Percentiles rank a stretch among this genome's conserved stretches.
phyloP scores from a whole-genome alignment of 2,113 vertebrate species.

The Rallus limicola region DNA sequence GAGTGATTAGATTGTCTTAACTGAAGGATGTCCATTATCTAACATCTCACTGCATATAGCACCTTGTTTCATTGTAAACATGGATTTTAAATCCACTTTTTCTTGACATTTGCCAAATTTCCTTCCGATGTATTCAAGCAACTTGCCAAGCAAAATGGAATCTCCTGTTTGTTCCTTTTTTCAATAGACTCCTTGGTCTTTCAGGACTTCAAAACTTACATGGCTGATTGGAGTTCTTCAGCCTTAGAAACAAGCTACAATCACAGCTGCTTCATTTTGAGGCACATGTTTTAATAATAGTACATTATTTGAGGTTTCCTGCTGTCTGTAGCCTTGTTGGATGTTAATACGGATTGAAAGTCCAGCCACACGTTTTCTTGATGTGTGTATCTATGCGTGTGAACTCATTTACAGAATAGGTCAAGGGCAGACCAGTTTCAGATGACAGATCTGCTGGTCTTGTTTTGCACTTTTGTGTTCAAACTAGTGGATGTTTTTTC shows the following conservation, averaged over 20 bases:
- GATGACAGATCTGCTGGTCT: neutral
- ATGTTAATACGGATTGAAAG: neutral
- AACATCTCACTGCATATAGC: neutral
- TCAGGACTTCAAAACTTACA: neutral
- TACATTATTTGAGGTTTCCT: neutral
- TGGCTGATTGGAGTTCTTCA: neutral
- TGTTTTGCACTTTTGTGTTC: neutral
- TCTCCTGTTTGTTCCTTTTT: neutral
- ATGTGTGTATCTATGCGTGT: accelerated
- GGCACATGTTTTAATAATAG: neutral
- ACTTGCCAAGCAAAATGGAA: neutral
- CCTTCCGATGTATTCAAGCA: neutral
- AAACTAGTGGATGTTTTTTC: neutral
- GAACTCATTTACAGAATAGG: neutral
- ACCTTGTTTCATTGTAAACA: neutral
- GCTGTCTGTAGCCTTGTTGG: neutral
- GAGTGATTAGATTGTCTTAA: neutral
- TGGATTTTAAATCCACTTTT: neutral
- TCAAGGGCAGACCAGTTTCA: neutral
- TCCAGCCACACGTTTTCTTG: neutral
- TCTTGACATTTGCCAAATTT: neutral
- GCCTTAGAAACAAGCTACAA: neutral
- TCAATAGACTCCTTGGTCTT: neutral
- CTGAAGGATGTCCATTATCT: neutral
- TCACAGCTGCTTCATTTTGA: neutral